Percentiles rank a stretch among this genome's conserved stretches.
Evolutionary conservation across 2,888 invertebrate species (phyloP).

Genomic region (Labia minor): DNA sequence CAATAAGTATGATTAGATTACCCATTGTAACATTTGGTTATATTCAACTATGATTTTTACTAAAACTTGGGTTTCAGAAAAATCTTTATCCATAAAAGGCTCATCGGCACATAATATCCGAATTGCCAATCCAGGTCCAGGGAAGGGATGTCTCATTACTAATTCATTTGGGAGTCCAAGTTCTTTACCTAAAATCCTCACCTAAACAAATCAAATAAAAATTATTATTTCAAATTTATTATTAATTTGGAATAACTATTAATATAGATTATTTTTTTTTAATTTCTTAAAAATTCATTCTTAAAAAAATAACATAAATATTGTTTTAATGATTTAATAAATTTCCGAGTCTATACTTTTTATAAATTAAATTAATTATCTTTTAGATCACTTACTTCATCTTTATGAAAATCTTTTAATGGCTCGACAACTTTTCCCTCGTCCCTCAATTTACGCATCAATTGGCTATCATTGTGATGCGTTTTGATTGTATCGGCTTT

Average conservation of each 20-base stretch:
- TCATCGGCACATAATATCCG: conserved; percentile 92
- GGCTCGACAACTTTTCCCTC: conserved; percentile 90
- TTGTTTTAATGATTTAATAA: too few relatives aligned
- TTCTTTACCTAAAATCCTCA: conserved; percentile 76
- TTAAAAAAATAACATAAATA: too few relatives aligned
- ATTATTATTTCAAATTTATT: too few relatives aligned
- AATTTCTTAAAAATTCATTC: neutral
- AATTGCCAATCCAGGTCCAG: conserved; percentile 95
- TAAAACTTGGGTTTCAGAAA: conserved; percentile 87
- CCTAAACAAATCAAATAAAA: conserved; percentile 36
- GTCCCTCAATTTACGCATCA: conserved; percentile 60
- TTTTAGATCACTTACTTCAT: conserved; percentile 65
- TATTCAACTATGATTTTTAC: conserved; percentile 91
- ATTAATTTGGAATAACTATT: too few relatives aligned
- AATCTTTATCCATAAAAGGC: conserved; percentile 87
- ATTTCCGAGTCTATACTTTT: too few relatives aligned
- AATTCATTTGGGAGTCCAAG: conserved; percentile 77
- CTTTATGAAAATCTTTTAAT: conserved; percentile 97
- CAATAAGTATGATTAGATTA: too few relatives aligned
- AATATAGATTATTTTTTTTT: conserved; percentile 17
- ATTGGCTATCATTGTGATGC: conserved; percentile 97
- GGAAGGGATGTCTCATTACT: conserved; percentile 94
- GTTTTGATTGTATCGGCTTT: conserved; percentile 97
- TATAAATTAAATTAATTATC: too few relatives aligned
- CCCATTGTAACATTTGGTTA: conserved; percentile 76